phyloP scores from a whole-genome alignment of 2,113 vertebrate species.

The Myotis davidii region DNA sequence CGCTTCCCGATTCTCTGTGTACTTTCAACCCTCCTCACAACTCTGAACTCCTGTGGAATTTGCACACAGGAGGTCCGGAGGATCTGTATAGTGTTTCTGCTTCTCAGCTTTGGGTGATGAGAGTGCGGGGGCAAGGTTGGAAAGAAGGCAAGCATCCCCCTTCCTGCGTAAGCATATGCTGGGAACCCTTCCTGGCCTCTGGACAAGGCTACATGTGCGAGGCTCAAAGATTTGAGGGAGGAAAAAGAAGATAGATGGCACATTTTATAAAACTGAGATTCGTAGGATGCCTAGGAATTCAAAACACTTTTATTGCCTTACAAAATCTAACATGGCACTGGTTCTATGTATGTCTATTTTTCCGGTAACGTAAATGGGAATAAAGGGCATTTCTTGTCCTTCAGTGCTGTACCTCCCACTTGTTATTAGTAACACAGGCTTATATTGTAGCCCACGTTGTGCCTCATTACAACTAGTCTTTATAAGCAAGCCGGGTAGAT shows the following conservation, averaged over 20 bases:
- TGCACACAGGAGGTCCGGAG: slow-evolving; percentile 33
- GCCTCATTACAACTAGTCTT: slow-evolving; percentile 85
- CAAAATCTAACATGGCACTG: slow-evolving; percentile 84
- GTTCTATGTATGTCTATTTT: slow-evolving; percentile 87
- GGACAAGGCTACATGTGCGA: slow-evolving; percentile 68
- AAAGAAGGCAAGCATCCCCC: slow-evolving; percentile 67
- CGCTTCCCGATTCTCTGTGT: neutral
- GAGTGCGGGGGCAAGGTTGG: slow-evolving; percentile 69
- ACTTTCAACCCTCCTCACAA: neutral
- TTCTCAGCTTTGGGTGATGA: slow-evolving; percentile 63
- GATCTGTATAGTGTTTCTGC: slow-evolving; percentile 48
- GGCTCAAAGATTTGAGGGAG: slow-evolving; percentile 56
- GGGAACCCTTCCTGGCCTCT: slow-evolving; percentile 71
- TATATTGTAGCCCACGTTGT: slow-evolving; percentile 86
- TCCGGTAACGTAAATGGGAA: slow-evolving; percentile 86
- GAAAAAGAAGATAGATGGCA: slow-evolving; percentile 67
- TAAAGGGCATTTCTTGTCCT: slow-evolving; percentile 83
- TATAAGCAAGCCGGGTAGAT: slow-evolving; percentile 78
- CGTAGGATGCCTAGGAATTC: slow-evolving; percentile 88
- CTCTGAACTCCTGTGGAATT: slow-evolving; percentile 1
- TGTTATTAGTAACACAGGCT: slow-evolving; percentile 87
- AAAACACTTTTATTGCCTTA: slow-evolving; percentile 83
- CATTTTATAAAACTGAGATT: slow-evolving; percentile 69
- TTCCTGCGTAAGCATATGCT: slow-evolving; percentile 68
- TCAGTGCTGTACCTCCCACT: slow-evolving; percentile 88